Percentiles rank a stretch among this genome's conserved stretches.
phyloP scores from a whole-genome alignment of 30 jellyfish, hydroid and myxozoan species.

The Aurelia aurita region DNA sequence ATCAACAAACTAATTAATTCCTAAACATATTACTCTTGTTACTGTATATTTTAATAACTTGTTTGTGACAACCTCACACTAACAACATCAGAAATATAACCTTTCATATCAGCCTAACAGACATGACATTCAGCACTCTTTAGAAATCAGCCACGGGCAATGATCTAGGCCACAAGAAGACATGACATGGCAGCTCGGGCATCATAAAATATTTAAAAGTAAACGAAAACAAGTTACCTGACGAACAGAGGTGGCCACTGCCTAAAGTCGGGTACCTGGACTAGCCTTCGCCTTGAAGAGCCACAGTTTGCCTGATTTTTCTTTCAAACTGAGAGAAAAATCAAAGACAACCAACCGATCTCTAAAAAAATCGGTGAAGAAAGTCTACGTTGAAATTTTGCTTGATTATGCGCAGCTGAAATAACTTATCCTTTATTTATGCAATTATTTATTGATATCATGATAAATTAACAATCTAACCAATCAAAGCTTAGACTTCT shows the following conservation, averaged over 20 bases:
- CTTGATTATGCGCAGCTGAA: not conserved
- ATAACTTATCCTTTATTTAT: not conserved
- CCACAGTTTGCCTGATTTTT: slow-evolving; percentile 91
- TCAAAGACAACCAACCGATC: slow-evolving; percentile 4
- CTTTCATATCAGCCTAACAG: no score
- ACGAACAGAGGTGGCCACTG: slow-evolving; percentile 94
- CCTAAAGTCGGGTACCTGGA: slow-evolving; percentile 97
- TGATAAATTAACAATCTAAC: no score
- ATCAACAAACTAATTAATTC: no score
- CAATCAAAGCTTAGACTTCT: no score
- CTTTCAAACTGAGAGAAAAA: slow-evolving; percentile 37
- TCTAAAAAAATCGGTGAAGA: slow-evolving; percentile 45
- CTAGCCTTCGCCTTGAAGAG: slow-evolving; percentile 66
- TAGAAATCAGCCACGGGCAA: slow-evolving; percentile 71
- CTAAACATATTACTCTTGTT: no score
- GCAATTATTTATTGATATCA: no score
- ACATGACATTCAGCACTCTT: slow-evolving; percentile 11
- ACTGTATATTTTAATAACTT: no score
- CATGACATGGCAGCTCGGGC: slow-evolving; percentile 45
- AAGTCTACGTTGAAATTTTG: slow-evolving; percentile 34
- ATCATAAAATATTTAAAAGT: slow-evolving; percentile 18
- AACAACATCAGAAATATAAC: no score
- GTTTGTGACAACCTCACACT: no score
- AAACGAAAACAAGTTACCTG: slow-evolving; percentile 66
- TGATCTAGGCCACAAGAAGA: slow-evolving; percentile 65